Conservation (phyloP, 1,140 invertebrate genomes). For the Leptinotarsa defecta region DNA sequence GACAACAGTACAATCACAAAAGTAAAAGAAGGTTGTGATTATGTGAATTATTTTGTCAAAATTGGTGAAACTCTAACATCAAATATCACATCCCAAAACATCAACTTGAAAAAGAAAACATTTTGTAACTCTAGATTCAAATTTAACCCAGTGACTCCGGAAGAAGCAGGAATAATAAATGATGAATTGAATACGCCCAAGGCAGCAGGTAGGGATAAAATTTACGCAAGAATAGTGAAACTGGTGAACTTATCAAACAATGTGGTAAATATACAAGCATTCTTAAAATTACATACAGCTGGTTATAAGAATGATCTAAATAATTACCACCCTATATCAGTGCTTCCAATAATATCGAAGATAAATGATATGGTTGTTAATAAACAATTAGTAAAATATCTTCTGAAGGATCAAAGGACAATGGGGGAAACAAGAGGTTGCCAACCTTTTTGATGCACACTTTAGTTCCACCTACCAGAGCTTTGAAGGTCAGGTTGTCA, state of each 20-base stretch:
- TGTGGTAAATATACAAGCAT: neutral
- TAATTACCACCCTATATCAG: slow-evolving; percentile 7
- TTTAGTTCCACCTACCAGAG: no score
- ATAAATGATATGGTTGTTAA: neutral
- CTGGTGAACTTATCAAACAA: neutral
- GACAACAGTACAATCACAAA: neutral
- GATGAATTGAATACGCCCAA: neutral
- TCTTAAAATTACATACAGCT: neutral
- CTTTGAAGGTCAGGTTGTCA: no score
- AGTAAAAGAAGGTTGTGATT: neutral
- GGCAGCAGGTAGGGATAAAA: neutral
- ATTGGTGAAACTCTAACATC: neutral
- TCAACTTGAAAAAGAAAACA: neutral
- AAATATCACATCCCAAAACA: neutral
- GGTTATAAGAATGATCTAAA: neutral
- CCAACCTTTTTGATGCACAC: no score
- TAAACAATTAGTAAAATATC: neutral
- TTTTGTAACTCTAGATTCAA: neutral
- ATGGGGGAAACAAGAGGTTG: no score
- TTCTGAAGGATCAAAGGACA: no score
- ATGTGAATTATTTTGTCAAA: neutral
- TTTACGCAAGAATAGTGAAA: neutral
- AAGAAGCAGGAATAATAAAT: neutral
- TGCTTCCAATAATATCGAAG: neutral
- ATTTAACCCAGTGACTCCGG: neutral